Evolutionary conservation across 2,797 vertebrate genomes (phyloP), one percentile per base, ranked within the genome.

Genomic region (Chaetodon trifasciatus): DNA sequence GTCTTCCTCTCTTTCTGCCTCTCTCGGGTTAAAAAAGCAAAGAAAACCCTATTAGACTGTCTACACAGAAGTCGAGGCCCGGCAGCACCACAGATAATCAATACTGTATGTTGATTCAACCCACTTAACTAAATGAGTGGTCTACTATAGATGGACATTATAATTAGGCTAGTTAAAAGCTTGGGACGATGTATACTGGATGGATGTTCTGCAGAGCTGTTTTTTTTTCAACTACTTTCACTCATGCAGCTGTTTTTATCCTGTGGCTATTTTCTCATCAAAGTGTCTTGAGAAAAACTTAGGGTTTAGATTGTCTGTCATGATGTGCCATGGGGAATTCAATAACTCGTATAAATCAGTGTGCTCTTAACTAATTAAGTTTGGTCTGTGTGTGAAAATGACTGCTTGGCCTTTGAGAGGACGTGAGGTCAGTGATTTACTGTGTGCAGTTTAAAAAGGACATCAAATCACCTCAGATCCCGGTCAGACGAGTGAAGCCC

Each of bases 41-140:
- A 84, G 44, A 23, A 73, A 86, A 79, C 64, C 73, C 52, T 82
- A 91, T 90, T 84, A 89, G 64, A 67, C 50, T 32, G 66, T 85
- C 79, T 52, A 4, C 61, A 55, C 70, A 74, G 66, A 76, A 80
- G 72, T 16, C 15, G 17, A 69, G 44, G 68, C 74, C 67, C 42
- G 66, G 50, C 82, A 78, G 78, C 77, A 63, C 42, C 75, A 67
- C 68, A 87, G 15, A 76, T 71, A 84, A 89, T 91, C 90, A 80
- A 91, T 92, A 81, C 19, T 28, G 44, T 50, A 32, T 79, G 81
- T 88, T 87, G 84, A 90, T 85, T 83, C 79, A 81, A 82, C 67
- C 84, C 87, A 88, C 89, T 93, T 85, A 73, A 70, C 84, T 72
- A 86, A 91, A 88, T 89, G 84, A 90, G 81, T 83, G 65, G 46